Conservation (phyloP, 2,797 vertebrate genomes). For the Lepus townsendii region DNA sequence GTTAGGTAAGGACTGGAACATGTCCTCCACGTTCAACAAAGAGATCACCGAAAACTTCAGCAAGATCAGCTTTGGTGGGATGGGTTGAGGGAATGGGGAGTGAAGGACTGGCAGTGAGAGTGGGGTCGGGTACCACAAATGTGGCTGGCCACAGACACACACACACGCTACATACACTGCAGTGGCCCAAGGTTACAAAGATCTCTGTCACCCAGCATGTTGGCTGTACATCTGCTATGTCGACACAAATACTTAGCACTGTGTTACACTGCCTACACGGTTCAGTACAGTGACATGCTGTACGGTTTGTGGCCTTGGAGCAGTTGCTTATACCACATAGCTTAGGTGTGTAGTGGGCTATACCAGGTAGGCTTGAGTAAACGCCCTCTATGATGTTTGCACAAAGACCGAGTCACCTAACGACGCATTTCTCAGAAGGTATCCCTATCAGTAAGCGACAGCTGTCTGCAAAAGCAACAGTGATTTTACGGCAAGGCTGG, state of each 20-base stretch:
- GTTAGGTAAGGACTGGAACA: not conserved
- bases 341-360: not conserved
- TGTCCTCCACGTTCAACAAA: not conserved
- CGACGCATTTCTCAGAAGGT: not conserved
- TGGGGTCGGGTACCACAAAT: not conserved
- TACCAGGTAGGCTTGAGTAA: not conserved
- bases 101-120: not conserved
- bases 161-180: not conserved
- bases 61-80: not conserved
- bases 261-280: not conserved
- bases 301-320: too few species aligned
- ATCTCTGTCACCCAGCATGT: not conserved
- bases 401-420: not conserved
- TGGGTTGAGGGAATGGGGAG: not conserved
- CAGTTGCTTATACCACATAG: not conserved
- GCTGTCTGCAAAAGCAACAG: not conserved
- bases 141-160: not conserved
- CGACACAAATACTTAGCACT: not conserved
- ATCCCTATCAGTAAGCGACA: not conserved
- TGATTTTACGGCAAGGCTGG: not conserved
- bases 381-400: not conserved
- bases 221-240: not conserved
- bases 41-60: not conserved
- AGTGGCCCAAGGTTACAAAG: not conserved
- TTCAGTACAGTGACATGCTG: not conserved